Conservation (phyloP, 2,888 invertebrate genomes). For the Desoria tigrina region DNA sequence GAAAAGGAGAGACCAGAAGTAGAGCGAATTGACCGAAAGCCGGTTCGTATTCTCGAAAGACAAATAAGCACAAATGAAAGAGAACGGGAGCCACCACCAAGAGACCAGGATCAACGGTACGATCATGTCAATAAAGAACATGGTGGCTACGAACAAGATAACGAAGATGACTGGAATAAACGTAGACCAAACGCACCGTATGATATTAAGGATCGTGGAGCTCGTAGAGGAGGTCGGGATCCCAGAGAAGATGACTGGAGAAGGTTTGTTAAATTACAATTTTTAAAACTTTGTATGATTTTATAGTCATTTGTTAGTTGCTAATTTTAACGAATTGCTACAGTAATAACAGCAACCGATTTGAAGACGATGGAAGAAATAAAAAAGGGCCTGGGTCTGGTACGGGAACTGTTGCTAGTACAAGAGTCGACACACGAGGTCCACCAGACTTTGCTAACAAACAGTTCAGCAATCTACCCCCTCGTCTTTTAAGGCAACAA, state of each 20-base stretch:
- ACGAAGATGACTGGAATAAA: conserved; percentile 32
- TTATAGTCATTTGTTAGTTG: background rate
- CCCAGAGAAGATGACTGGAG: conserved; percentile 47
- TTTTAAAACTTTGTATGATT: conserved; percentile 14
- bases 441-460: conserved; percentile 40
- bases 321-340: conserved; percentile 2
- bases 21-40: conserved; percentile 18
- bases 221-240: conserved; percentile 25
- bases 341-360: conserved; percentile 31
- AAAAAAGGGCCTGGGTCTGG: conserved; percentile 20
- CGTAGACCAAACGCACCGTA: conserved; percentile 16
- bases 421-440: conserved; percentile 34
- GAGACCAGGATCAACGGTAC: background rate
- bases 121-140: conserved; percentile 15
- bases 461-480: conserved; percentile 48
- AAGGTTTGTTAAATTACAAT: conserved; percentile 27
- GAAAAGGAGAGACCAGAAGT: conserved; percentile 23
- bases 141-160: conserved; percentile 10
- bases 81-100: background rate
- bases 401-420: background rate
- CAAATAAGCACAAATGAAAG: background rate
- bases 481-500: conserved; percentile 47
- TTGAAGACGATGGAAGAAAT: conserved; percentile 46
- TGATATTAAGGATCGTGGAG: conserved; percentile 29
- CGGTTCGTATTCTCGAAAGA: conserved; percentile 20